Base-by-base conservation (phyloP, 2,888 invertebrate genomes). In the Ypsolopha sequella region DNA sequence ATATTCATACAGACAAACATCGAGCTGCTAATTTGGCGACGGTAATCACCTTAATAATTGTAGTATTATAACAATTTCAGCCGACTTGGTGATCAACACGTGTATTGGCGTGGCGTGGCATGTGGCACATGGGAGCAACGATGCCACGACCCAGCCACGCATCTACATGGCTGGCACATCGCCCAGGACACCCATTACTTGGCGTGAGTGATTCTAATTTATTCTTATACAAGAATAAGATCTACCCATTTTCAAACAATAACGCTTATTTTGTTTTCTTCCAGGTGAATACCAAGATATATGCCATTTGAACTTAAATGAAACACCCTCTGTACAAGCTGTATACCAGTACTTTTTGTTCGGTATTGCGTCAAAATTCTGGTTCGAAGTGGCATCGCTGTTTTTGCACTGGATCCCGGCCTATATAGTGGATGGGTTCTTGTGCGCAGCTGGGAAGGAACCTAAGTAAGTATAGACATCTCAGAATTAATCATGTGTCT, bases 161-260 rank as follows among this genome's bases (percentile, higher is more conserved):
- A 0, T 96, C 1, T 95, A 94, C 74, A 95, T 96, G 75, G 94
- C 91, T 66, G 93, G 95, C 10, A 93, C 95, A 0, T 94, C 94
- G 0, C 89, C 88, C 41, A 89, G 94, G 61, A 91, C 91, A 57
- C 93, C 95, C 0, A 87, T 96, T 57, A 92, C 90, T 7, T 96
- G 95, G 93, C 91, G 90, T 63, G 66, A 89, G 57, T 58, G 33
- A 1, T 43, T 14, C 2, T 24, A 24, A 3, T 24, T 24, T 24
- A 24, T 2, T 24, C 2, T 24, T 24, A 2, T 24, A 24, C 4
- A 4, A 24, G 24, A 24, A 24, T 24, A 24, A 24, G n/a, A n/a
- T n/a, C n/a, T n/a, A n/a, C n/a, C n/a, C n/a, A n/a, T 24, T 2
- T 24, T 3, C 2, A 24, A 24, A 24, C 24, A 24, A 4, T 24